These are phyloP conservation scores for Amorpha juglandis DNA, from an alignment of 2,888 invertebrate species.

Conservation along the genomic window DNA sequence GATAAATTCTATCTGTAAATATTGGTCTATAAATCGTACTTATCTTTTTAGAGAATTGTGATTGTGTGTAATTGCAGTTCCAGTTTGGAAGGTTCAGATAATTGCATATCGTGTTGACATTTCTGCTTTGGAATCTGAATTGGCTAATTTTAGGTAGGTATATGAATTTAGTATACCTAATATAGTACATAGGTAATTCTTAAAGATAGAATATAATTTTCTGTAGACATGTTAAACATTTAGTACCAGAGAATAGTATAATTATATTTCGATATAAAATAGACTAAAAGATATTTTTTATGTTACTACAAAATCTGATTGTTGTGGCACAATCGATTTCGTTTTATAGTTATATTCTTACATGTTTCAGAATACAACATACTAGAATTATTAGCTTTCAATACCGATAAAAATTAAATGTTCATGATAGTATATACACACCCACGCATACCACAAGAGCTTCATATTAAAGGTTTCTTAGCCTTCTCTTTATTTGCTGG, in stretches of 20 bases:
- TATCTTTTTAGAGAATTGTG: constrained; percentile 60
- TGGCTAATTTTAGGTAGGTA: not conserved
- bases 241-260: too few species aligned
- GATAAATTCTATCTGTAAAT: constrained; percentile 79
- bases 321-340: too few species aligned
- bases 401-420: not conserved
- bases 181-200: not conserved
- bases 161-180: too few species aligned
- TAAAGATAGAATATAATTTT: too few species aligned
- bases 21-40: constrained; percentile 70
- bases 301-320: too few species aligned
- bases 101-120: constrained; percentile 17
- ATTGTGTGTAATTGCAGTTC: constrained; percentile 37
- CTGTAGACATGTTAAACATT: too few species aligned
- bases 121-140: not conserved
- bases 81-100: constrained; percentile 27
- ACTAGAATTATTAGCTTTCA: not conserved
- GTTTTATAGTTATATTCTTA: too few species aligned
- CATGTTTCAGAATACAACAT: too few species aligned
- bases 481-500: too few species aligned
- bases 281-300: too few species aligned
- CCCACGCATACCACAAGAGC: not conserved
- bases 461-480: not conserved
- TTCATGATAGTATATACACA: not conserved
- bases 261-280: too few species aligned